Percentiles rank a stretch among this genome's conserved stretches.
phyloP scores from a whole-genome alignment of 1,140 invertebrate species.

The Melipona quadrifasciata region DNA sequence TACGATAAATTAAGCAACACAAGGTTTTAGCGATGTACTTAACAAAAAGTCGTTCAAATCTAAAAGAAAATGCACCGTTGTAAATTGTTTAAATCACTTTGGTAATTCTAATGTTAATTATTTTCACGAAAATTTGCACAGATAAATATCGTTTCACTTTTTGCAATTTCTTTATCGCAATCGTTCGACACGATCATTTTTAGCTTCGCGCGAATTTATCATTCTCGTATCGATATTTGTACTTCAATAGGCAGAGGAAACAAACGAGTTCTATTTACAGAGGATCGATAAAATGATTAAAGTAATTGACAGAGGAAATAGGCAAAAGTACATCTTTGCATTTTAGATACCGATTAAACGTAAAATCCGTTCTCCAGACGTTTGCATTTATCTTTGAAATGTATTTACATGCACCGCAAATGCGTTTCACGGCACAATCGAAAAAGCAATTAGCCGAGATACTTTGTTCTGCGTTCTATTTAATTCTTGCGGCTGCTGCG shows the following conservation, averaged over 20 bases:
- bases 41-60: too few species aligned
- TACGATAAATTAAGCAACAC: too few species aligned
- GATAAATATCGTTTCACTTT: too few species aligned
- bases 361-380: neutral
- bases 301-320: neutral
- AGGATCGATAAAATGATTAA: neutral
- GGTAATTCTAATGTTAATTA: too few species aligned
- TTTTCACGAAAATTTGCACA: too few species aligned
- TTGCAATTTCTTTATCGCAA: too few species aligned
- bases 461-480: neutral
- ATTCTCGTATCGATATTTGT: too few species aligned
- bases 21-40: too few species aligned
- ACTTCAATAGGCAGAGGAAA: neutral
- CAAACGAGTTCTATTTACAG: neutral
- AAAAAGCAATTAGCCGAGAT: conserved; percentile 7
- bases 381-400: neutral
- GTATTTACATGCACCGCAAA: neutral
- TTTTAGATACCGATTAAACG: neutral
- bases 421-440: conserved; percentile 1
- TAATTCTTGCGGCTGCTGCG: neutral
- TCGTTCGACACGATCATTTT: too few species aligned
- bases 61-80: too few species aligned
- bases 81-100: too few species aligned
- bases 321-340: neutral
- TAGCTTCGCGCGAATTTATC: too few species aligned